Evolutionary conservation across 2,888 invertebrate species (phyloP).

Genomic region (Selenia dentaria): DNA sequence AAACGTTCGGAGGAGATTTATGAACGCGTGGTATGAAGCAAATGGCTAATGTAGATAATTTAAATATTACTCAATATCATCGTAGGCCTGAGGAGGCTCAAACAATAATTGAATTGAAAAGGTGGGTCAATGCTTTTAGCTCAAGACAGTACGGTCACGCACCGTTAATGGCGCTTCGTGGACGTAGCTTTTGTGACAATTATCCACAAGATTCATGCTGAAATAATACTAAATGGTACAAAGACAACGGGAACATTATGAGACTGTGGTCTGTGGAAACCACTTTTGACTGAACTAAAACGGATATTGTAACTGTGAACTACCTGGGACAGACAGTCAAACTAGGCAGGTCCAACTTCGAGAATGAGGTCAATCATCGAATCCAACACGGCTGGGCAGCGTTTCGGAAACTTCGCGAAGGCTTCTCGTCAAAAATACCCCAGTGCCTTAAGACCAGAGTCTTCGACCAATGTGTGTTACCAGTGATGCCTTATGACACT

Average conservation of each 20-base stretch:
- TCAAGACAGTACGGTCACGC: conserved; percentile 49
- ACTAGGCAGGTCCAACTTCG: too few relatives aligned
- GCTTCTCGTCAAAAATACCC: too few relatives aligned
- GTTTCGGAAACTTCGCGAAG: too few relatives aligned
- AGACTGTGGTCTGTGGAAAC: conserved; percentile 13
- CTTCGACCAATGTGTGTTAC: too few relatives aligned
- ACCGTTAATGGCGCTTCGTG: conserved; percentile 49
- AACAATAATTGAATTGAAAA: conserved; percentile 40
- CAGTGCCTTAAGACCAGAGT: too few relatives aligned
- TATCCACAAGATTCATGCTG: conserved; percentile 27
- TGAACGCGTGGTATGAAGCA: conserved; percentile 23
- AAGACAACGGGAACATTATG: conserved; percentile 16
- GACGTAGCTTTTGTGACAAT: conserved; percentile 39
- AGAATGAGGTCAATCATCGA: too few relatives aligned
- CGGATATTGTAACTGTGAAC: too few relatives aligned
- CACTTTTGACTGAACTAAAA: too few relatives aligned
- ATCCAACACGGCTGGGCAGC: too few relatives aligned
- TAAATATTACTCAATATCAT: conserved; percentile 21
- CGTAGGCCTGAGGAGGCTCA: conserved; percentile 10
- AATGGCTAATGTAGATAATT: conserved; percentile 26
- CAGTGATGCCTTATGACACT: too few relatives aligned
- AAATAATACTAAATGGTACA: conserved; percentile 1
- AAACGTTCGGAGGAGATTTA: conserved; percentile 30
- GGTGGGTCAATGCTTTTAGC: conserved; percentile 51
- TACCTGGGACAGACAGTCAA: too few relatives aligned